Base-by-base conservation (phyloP, 2,113 vertebrate genomes). In the Stercorarius parasiticus region DNA sequence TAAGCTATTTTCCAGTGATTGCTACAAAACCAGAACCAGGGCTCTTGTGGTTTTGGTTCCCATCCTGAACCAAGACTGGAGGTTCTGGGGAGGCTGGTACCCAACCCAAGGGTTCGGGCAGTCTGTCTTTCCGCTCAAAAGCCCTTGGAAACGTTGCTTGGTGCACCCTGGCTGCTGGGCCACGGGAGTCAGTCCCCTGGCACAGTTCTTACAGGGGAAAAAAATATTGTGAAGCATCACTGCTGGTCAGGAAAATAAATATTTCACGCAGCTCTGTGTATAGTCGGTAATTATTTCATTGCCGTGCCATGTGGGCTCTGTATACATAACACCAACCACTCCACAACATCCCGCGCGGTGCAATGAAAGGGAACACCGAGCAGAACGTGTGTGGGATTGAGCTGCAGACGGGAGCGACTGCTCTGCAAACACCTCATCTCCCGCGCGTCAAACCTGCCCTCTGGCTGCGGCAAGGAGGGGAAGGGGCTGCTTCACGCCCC, bases 281-380 rank as follows among this genome's bases (percentile, higher is more conserved):
- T 2, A 53, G 15, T 1, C 8, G 2, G 0, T 11, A 18, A 25
- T 67, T 69, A 90, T 43, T 38, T 36, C 13, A 1, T 10, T 3
- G 34, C 16, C 11, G 14, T 30, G 55, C 23, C 38, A 29, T 1
- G 18, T 13, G 17, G 74, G 32, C 56, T 42, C 66, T 25, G 30
- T 40, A 14, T 40, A 21, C 72, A 26, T 2, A 64, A n/a, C 23
- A 40, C n/a, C 66, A 27, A 38, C 3, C 45, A 4, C 52, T 58
- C 66, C 67, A 40, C 34, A 42, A 29, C 3, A 2, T 30, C 64
- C 85, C 1, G 4, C 27, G 23, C 13, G 0, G 8, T 5, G 62
- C 76, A 23, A 21, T 0, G 15, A 40, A 27, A 62, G 22, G 25
- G 10, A 19, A 12, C 7, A 9, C 25, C 2, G 22, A 86, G 62